Evolutionary conservation across 2,888 invertebrate genomes (phyloP).

Genomic region (Luperina nickerlii): DNA sequence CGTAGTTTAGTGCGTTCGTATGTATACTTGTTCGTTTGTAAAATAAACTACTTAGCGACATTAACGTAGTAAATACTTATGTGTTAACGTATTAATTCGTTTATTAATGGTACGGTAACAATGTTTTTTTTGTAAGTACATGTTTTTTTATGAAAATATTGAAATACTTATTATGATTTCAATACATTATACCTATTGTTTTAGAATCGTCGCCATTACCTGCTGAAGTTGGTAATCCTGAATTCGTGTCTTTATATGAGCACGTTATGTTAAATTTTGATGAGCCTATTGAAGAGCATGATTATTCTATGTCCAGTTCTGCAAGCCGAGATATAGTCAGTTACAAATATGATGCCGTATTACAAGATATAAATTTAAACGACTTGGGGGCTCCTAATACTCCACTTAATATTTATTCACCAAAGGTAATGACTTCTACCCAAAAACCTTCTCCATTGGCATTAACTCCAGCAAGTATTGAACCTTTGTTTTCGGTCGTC

Average conservation of each 20-base stretch:
- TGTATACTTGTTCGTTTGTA: constrained; percentile 18
- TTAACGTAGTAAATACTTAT: constrained; percentile 26
- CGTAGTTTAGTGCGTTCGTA: constrained; percentile 27
- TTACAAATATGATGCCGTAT: too few relatives aligned
- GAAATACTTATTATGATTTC: constrained; percentile 7
- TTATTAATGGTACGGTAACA: neutral
- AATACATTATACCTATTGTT: constrained; percentile 28
- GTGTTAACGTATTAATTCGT: constrained; percentile 10
- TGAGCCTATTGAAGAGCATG: too few relatives aligned
- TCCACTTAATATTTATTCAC: too few relatives aligned
- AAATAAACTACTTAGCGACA: constrained; percentile 24
- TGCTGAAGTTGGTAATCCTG: constrained; percentile 31
- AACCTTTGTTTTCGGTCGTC: too few relatives aligned
- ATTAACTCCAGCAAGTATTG: too few relatives aligned
- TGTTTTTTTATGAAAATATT: constrained; percentile 10
- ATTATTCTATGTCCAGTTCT: too few relatives aligned
- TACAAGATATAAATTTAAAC: too few relatives aligned
- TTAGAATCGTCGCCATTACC: constrained; percentile 34
- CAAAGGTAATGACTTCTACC: too few relatives aligned
- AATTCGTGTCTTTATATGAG: neutral
- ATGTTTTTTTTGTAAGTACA: neutral
- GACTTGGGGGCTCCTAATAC: too few relatives aligned
- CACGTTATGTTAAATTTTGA: too few relatives aligned
- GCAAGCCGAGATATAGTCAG: too few relatives aligned
- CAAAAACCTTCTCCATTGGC: too few relatives aligned